Evolutionary conservation across 2,888 invertebrate genomes (phyloP).

Genomic region (Eristalis pertinax): DNA sequence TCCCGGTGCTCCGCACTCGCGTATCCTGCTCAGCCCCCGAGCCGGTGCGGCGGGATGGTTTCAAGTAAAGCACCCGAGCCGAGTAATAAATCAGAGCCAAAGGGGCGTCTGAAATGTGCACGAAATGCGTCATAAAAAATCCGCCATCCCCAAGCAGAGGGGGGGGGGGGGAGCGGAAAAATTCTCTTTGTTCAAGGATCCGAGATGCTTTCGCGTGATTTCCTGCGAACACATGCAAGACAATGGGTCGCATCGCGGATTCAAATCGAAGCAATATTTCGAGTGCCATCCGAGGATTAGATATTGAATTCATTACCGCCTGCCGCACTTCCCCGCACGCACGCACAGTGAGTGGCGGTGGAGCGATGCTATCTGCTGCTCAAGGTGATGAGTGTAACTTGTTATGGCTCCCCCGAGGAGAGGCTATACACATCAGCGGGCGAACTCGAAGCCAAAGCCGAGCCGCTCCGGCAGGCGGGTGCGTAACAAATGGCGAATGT

Average conservation of each 20-base stretch:
- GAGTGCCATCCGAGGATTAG: constrained; percentile 12
- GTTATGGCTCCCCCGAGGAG: constrained; percentile 10
- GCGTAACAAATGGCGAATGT: background rate
- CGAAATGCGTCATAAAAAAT: constrained; percentile 5
- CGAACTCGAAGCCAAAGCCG: background rate
- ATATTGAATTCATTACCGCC: constrained; percentile 30
- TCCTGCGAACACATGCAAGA: background rate
- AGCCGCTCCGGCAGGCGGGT: background rate
- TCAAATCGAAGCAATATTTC: constrained; percentile 37
- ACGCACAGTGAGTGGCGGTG: background rate
- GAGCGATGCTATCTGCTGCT: background rate
- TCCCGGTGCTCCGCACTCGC: background rate
- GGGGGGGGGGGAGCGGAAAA: background rate
- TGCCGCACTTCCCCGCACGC: background rate
- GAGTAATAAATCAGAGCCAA: constrained; percentile 25
- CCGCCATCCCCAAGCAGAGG: background rate
- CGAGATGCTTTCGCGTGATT: constrained; percentile 18
- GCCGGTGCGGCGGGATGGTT: background rate
- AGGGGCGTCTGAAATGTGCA: background rate
- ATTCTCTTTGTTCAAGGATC: constrained; percentile 9
- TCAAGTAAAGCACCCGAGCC: background rate
- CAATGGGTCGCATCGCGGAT: constrained; percentile 7
- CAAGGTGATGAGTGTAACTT: constrained; percentile 11
- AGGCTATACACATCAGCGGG: background rate
- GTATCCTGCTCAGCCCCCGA: background rate